Conservation (phyloP, 1,140 invertebrate species). For the Brachionus plicatilis region DNA sequence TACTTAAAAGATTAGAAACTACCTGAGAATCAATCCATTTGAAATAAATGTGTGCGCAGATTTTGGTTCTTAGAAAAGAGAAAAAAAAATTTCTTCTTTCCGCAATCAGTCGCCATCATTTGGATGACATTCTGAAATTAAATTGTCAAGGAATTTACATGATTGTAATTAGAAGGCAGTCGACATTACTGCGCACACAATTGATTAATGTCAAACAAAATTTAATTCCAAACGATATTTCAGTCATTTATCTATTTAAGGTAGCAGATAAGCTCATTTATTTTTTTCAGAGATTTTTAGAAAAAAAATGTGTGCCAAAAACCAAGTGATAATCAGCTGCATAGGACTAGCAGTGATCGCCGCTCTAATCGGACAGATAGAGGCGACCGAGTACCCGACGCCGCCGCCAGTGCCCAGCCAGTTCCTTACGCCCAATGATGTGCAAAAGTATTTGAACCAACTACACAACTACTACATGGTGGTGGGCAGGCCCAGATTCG, state of each 20-base stretch:
- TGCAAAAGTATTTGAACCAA: slow-evolving; percentile 26
- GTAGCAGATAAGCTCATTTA: not conserved
- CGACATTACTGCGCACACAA: not conserved
- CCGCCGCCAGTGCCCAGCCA: not conserved
- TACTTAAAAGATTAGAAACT: not conserved
- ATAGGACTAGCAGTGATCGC: not conserved
- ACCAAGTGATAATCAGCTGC: not conserved
- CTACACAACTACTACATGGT: slow-evolving; percentile 40
- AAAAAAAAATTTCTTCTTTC: not conserved
- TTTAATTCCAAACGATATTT: not conserved
- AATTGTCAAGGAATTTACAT: not conserved
- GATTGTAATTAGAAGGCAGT: not conserved
- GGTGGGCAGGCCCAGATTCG: slow-evolving; percentile 37
- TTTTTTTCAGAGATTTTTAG: not conserved
- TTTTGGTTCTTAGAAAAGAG: not conserved
- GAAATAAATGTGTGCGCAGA: not conserved
- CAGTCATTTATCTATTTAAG: not conserved
- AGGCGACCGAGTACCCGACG: slow-evolving; percentile 27
- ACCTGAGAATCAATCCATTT: not conserved
- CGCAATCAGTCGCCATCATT: not conserved
- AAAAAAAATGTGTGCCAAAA: slow-evolving; percentile 7
- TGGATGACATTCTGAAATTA: not conserved
- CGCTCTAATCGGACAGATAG: not conserved
- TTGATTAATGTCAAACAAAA: not conserved
- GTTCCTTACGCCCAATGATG: not conserved